These are phyloP conservation scores for Coracopsis vasa DNA, from an alignment of 2,113 vertebrate species.

Conservation along the genomic window DNA sequence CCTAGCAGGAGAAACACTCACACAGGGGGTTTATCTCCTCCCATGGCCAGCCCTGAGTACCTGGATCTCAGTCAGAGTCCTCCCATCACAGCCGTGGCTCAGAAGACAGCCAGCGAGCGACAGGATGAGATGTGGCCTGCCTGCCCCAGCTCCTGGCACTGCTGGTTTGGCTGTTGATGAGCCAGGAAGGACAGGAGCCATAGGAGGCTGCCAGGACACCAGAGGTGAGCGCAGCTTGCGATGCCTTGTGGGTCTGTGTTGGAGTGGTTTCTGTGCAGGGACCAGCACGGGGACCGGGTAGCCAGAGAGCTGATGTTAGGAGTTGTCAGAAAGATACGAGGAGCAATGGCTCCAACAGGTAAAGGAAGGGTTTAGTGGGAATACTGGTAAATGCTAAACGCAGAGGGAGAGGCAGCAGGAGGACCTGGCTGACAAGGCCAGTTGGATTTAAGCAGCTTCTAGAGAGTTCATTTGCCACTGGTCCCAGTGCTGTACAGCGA, in stretches of 20 bases:
- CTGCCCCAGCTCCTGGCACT: background rate
- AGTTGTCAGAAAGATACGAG: accelerated
- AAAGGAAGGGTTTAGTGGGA: background rate
- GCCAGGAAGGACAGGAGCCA: background rate
- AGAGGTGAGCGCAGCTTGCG: background rate
- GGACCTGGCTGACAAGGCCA: background rate
- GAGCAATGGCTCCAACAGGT: background rate
- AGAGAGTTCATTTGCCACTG: background rate
- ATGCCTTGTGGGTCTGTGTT: background rate
- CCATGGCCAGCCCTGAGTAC: background rate
- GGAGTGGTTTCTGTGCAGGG: background rate
- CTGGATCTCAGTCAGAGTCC: conserved; percentile 10
- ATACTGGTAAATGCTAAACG: background rate
- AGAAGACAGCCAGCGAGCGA: accelerated
- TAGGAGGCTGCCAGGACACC: background rate
- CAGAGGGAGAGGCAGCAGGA: background rate
- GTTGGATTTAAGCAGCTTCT: background rate
- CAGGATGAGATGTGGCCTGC: accelerated
- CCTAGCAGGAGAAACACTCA: background rate
- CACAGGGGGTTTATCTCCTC: background rate
- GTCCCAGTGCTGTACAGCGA: background rate
- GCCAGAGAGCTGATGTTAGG: background rate
- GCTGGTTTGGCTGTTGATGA: background rate
- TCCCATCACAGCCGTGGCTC: accelerated
- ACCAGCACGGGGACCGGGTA: background rate